Conservation (phyloP, 1,140 invertebrate species). For the Globodera ellingtonae region DNA sequence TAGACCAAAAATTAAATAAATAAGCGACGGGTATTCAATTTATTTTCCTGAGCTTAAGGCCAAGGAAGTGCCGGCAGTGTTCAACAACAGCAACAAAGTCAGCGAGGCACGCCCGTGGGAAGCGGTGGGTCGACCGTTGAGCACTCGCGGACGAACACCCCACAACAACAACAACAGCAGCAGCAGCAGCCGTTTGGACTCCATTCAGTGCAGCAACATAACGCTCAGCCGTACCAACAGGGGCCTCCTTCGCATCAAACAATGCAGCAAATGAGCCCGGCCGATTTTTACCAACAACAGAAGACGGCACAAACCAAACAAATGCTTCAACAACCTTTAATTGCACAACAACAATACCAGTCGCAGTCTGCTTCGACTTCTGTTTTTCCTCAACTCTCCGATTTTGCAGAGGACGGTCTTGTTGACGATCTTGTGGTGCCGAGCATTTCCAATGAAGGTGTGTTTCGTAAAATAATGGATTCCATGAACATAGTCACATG, state of each 20-base stretch:
- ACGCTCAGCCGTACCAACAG: slow-evolving; percentile 7
- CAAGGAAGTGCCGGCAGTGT: slow-evolving; percentile 3
- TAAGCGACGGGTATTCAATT: no score
- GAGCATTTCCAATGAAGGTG: slow-evolving; percentile 1
- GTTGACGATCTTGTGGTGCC: slow-evolving; percentile 24
- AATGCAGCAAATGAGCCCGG: slow-evolving; percentile 2
- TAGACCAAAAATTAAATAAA: no score
- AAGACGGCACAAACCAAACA: not conserved
- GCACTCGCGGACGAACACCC: not conserved
- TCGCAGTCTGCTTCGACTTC: not conserved
- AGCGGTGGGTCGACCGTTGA: not conserved
- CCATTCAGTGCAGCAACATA: not conserved
- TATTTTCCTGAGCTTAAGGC: not conserved
- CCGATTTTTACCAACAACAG: slow-evolving; percentile 20
- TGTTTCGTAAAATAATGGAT: no score
- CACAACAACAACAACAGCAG: slow-evolving; percentile 20
- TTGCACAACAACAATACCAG: not conserved
- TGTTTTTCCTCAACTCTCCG: slow-evolving; percentile 31
- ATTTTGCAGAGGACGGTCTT: slow-evolving; percentile 23
- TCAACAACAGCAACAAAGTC: slow-evolving; percentile 4
- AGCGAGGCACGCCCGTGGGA: not conserved
- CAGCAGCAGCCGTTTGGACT: not conserved
- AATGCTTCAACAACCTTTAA: not conserved
- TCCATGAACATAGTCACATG: no score
- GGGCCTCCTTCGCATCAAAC: not conserved